Evolutionary conservation across 2,113 vertebrate genomes (phyloP), one percentile per base, ranked within the genome.

Genomic region (Ammospiza nelsoni): DNA sequence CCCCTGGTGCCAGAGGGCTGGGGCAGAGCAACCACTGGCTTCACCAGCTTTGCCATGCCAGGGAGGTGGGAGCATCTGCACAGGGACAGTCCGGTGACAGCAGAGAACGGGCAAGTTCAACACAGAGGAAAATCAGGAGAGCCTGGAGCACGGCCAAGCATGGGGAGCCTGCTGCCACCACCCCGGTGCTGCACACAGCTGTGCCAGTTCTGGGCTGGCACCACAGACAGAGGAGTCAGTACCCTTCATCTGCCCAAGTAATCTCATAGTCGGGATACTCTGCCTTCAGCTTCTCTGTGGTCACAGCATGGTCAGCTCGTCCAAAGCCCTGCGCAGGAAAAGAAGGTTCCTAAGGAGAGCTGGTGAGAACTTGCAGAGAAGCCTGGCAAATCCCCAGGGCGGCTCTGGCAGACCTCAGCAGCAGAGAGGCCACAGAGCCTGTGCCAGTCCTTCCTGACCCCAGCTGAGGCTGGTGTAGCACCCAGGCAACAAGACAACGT

Each of bases 221-320:
- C 44, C 5, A 3, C 1, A 2, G 48, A 29, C 18, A 6, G n/a
- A 41, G 35, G 6, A 11, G 39, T 99, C 97, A 99, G 94, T 99
- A 99, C 74, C 99, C 99, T 49, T 99, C 99, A 2, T 99, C 98
- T 0, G 98, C 97, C 99, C 99, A 99, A 55, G 99, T 99, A 95
- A 99, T 97, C 89, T 99, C 98, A 5, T 99, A 99, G 94, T 98
- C 98, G 0, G 99, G 99, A 78, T 99, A 99, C 49, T 87, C 63
- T 5, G 95, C 96, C 95, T 99, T 98, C 96, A 99, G 97, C 93
- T 99, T 99, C 97, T 99, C 98, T 1, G 98, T 99, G 6, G 99
- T 97, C 43, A 99, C 77, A 0, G 98, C 97, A 18, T 99, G 99
- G 77, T 99, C 98, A 7, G 99, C 99, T 73, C 98, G 98, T 35